Conservation (phyloP, 2,797 vertebrate genomes). For the Danio jaintianensis region DNA sequence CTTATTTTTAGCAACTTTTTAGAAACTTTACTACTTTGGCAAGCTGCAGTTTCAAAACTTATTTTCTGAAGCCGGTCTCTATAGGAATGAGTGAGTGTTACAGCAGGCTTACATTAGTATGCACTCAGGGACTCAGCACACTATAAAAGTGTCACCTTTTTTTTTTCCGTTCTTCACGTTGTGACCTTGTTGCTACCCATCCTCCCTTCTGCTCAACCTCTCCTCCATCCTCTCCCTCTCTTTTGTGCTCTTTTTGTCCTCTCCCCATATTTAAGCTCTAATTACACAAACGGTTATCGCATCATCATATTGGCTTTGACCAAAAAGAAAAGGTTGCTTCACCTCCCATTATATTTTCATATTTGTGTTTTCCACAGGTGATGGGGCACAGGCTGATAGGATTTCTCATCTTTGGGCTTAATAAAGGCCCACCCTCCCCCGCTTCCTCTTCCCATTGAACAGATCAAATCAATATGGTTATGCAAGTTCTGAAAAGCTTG, state of each 20-base stretch:
- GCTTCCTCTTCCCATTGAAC: conserved; percentile 17
- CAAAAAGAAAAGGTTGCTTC: conserved; percentile 49
- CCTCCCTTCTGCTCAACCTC: neutral
- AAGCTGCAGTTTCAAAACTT: neutral
- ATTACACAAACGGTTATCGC: conserved; percentile 52
- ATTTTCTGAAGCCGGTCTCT: neutral
- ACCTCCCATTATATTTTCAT: conserved; percentile 36
- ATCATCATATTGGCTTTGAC: conserved; percentile 52
- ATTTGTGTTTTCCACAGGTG: conserved; percentile 45
- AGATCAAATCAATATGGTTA: conserved; percentile 33
- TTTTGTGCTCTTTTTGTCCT: neutral
- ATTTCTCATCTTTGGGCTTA: conserved; percentile 47
- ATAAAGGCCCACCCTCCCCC: conserved; percentile 23
- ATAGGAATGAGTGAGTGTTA: conserved; percentile 30
- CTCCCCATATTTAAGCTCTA: conserved; percentile 32
- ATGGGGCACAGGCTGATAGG: conserved; percentile 24
- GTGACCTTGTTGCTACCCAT: conserved; percentile 32
- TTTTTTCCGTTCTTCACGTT: conserved; percentile 27
- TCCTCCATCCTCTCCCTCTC: neutral
- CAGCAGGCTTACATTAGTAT: conserved; percentile 49
- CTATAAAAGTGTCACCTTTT: conserved; percentile 51
- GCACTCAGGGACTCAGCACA: conserved; percentile 30
- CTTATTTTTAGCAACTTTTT: neutral
- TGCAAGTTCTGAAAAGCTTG: conserved; percentile 23
- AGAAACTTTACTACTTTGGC: neutral